These are phyloP conservation scores for Spilarctia lutea DNA, from an alignment of 2,888 invertebrate genomes.

Conservation along the genomic window DNA sequence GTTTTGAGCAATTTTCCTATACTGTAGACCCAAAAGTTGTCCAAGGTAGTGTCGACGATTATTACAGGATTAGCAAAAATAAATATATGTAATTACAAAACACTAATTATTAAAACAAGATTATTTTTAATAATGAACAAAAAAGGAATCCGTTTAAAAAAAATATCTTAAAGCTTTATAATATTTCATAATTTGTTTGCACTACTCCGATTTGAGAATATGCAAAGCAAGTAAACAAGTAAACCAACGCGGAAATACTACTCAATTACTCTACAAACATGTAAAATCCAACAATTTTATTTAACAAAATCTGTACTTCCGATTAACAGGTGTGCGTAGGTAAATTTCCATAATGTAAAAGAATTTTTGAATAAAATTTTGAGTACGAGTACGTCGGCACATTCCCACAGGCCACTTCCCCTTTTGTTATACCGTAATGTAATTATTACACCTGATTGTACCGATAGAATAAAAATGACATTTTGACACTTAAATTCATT, in stretches of 20 bases:
- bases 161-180: no score
- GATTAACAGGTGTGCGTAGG: conserved; percentile 42
- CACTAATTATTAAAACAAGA: no score
- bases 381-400: conserved; percentile 50
- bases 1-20: no score
- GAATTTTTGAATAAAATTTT: conserved; percentile 42
- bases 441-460: conserved; percentile 70
- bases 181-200: no score
- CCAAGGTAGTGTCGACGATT: no score
- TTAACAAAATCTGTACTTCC: conserved; percentile 8
- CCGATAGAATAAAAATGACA: conserved; percentile 55
- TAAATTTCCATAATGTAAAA: conserved; percentile 38
- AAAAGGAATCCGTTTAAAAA: no score
- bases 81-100: no score
- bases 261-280: neutral
- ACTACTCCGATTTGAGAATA: no score
- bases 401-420: conserved; percentile 59
- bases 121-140: no score
- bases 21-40: no score
- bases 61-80: no score
- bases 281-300: neutral
- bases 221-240: neutral
- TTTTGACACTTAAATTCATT: neutral
- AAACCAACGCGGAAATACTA: neutral
- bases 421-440: conserved; percentile 58